phyloP scores from a whole-genome alignment of 2,797 vertebrate genomes.

The Erethizon dorsatum region DNA sequence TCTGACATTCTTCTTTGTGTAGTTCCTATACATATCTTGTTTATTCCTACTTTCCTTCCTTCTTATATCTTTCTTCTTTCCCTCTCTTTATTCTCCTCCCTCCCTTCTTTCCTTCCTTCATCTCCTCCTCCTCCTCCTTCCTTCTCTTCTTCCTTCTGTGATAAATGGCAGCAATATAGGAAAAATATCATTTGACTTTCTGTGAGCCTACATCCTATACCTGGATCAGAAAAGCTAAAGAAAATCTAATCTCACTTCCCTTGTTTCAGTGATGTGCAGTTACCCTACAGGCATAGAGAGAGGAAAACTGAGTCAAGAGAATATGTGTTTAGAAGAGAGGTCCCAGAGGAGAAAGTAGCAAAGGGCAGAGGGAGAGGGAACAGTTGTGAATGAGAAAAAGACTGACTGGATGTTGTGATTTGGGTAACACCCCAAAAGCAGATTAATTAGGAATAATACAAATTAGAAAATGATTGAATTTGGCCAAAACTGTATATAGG shows the following conservation, averaged over 20 bases:
- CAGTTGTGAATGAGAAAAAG: not conserved
- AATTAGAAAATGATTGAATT: not conserved
- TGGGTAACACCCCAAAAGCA: not conserved
- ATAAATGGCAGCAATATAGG: not conserved
- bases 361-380: not conserved
- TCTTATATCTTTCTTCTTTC: no score
- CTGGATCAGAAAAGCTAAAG: conserved; percentile 40
- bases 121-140: not conserved
- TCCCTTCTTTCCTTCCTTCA: not conserved
- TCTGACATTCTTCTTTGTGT: conserved; percentile 3
- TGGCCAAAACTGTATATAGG: not conserved
- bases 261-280: conserved; percentile 9
- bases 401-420: not conserved
- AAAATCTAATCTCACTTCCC: conserved; percentile 2
- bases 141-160: not conserved
- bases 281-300: not conserved
- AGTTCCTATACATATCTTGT: not conserved
- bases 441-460: not conserved
- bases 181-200: not conserved
- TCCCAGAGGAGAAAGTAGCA: not conserved
- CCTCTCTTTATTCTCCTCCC: not conserved
- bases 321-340: not conserved
- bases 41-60: not conserved
- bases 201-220: not conserved
- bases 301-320: conserved; percentile 40